These are phyloP conservation scores for Polypterus senegalus DNA, from an alignment of 2,113 vertebrate species.

Conservation along the genomic window DNA sequence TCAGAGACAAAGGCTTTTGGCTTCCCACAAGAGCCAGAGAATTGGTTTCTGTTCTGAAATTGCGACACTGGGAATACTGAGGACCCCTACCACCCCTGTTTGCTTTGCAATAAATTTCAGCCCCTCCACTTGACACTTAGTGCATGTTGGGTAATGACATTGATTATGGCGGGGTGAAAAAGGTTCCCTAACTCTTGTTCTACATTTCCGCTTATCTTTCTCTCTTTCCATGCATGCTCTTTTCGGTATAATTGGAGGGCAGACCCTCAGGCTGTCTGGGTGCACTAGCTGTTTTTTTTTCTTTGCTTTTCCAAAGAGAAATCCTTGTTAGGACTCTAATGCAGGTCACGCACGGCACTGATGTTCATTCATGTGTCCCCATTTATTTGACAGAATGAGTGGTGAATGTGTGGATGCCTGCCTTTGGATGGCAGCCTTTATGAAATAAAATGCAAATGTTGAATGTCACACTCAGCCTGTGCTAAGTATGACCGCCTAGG, in stretches of 20 bases:
- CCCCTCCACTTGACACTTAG: slow-evolving; percentile 16
- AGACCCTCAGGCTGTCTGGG: not conserved
- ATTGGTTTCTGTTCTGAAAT: too few species aligned
- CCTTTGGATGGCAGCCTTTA: not conserved
- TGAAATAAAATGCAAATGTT: not conserved
- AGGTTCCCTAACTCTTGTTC: slow-evolving; percentile 5
- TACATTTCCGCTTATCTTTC: slow-evolving; percentile 9
- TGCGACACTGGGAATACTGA: not conserved
- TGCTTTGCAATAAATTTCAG: slow-evolving; percentile 15
- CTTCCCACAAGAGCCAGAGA: too few species aligned
- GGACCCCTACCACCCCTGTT: slow-evolving; percentile 2
- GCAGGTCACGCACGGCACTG: slow-evolving; percentile 3
- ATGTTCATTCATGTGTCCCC: slow-evolving; percentile 10
- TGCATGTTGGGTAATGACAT: slow-evolving; percentile 23
- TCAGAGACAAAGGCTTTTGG: too few species aligned
- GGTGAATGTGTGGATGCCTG: not conserved
- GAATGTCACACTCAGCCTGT: not conserved
- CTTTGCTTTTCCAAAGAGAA: not conserved
- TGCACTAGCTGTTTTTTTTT: not conserved
- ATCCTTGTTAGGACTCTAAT: slow-evolving; percentile 4
- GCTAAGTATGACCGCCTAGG: not conserved
- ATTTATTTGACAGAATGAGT: not conserved
- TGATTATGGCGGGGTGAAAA: slow-evolving; percentile 10
- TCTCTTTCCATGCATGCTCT: slow-evolving; percentile 9
- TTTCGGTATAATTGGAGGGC: slow-evolving; percentile 10